phyloP scores from a whole-genome alignment of 2,113 vertebrate genomes.

The Centropus unirufus region DNA sequence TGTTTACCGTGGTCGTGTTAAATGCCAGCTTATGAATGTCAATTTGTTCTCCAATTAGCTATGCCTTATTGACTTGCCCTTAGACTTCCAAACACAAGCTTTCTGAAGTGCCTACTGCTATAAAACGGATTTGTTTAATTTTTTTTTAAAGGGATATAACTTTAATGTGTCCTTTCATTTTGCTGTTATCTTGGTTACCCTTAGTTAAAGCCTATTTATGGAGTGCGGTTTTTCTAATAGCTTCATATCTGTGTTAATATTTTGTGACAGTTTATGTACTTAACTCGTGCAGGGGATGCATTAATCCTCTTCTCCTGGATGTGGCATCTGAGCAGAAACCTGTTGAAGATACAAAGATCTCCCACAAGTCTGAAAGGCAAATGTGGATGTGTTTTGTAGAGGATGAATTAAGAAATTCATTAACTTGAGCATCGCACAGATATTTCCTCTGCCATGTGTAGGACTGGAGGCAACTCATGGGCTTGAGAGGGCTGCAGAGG shows the following conservation, averaged over 20 bases:
- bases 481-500: not conserved
- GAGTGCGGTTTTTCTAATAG: slow-evolving; percentile 66
- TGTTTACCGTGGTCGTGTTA: slow-evolving; percentile 58
- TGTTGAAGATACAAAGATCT: not conserved
- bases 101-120: slow-evolving; percentile 76
- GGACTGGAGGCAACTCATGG: not conserved
- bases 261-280: slow-evolving; percentile 60
- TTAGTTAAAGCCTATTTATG: slow-evolving; percentile 61
- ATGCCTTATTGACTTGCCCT: slow-evolving; percentile 78
- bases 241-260: slow-evolving; percentile 72
- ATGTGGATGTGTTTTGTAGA: not conserved
- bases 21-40: slow-evolving; percentile 72
- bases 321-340: not conserved
- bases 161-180: slow-evolving; percentile 79
- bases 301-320: slow-evolving; percentile 44
- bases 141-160: slow-evolving; percentile 78
- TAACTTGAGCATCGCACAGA: not conserved
- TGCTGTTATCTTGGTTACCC: slow-evolving; percentile 75
- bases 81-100: slow-evolving; percentile 73
- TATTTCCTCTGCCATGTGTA: accelerated
- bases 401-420: not conserved
- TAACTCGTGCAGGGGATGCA: slow-evolving; percentile 13
- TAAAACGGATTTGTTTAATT: slow-evolving; percentile 81
- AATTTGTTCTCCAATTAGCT: slow-evolving; percentile 82
- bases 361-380: not conserved